Conservation (phyloP, 64 coral and sea anemone genomes). For the Platygyra sinensis region DNA sequence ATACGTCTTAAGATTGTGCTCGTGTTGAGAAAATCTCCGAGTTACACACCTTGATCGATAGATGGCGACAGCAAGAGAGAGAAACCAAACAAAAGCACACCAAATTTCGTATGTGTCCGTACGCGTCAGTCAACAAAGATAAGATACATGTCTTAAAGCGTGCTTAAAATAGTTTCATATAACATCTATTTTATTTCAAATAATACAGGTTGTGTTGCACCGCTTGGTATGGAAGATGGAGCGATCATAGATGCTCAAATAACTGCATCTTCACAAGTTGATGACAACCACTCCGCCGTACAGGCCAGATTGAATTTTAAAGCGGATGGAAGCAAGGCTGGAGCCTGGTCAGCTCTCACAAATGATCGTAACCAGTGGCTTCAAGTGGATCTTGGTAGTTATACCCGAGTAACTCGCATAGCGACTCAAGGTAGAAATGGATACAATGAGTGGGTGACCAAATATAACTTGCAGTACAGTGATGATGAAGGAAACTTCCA, state of each 20-base stretch:
- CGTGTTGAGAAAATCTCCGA: no score
- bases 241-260: not conserved
- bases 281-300: not conserved
- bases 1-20: not conserved
- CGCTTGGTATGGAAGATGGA: constrained; percentile 16
- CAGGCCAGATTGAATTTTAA: not conserved
- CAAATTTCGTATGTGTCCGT: not conserved
- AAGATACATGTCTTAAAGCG: not conserved
- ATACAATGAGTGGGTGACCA: not conserved
- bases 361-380: constrained; percentile 6
- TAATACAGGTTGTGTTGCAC: not conserved
- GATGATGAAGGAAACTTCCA: not conserved
- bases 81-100: not conserved
- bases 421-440: not conserved
- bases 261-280: not conserved
- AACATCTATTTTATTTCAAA: not conserved
- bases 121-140: not conserved
- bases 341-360: not conserved
- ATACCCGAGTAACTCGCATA: not conserved
- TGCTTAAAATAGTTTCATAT: not conserved
- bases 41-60: no score
- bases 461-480: not conserved
- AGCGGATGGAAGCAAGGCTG: not conserved
- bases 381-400: not conserved
- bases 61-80: no score